Percentiles rank a stretch among this genome's conserved stretches.
phyloP scores from a whole-genome alignment of 2,888 invertebrate species.

The Arctia plantaginis region DNA sequence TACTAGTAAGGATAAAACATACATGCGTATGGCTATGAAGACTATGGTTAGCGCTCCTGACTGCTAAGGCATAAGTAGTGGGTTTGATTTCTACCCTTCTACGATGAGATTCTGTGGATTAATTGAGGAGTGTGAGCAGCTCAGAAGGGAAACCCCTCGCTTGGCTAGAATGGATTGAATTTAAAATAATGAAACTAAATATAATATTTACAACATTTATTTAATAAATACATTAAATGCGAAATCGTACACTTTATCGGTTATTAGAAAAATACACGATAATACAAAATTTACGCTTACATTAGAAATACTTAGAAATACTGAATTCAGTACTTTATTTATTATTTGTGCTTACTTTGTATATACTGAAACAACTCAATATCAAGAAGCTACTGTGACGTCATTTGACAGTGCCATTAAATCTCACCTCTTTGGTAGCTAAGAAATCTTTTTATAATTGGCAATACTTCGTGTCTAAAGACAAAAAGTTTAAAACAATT shows the following conservation, averaged over 20 bases:
- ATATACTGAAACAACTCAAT: background rate
- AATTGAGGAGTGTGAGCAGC: too few species aligned
- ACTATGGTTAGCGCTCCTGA: too few species aligned
- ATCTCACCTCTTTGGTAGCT: background rate
- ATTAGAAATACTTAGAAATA: conserved; percentile 34
- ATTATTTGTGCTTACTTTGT: conserved; percentile 24
- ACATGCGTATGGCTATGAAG: too few species aligned
- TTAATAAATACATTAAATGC: conserved; percentile 53
- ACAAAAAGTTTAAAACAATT: too few species aligned
- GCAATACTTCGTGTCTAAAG: background rate
- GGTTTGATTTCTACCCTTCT: too few species aligned
- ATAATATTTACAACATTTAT: conserved; percentile 58
- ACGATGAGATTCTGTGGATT: too few species aligned
- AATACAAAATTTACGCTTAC: conserved; percentile 40
- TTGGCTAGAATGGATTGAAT: background rate
- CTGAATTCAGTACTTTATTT: conserved; percentile 40
- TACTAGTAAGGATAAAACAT: too few species aligned
- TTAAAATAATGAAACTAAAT: conserved; percentile 15
- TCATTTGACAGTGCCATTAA: background rate
- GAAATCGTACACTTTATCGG: conserved; percentile 33
- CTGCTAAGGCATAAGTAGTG: too few species aligned
- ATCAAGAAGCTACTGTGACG: background rate
- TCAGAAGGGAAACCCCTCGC: too few species aligned
- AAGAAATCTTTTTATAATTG: background rate
- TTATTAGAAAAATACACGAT: conserved; percentile 48